A percentile compares a stretch with the other conserved stretches of the same genome.
Conservation (phyloP, 1,140 invertebrate genomes). For the Calosoma granatense region DNA sequence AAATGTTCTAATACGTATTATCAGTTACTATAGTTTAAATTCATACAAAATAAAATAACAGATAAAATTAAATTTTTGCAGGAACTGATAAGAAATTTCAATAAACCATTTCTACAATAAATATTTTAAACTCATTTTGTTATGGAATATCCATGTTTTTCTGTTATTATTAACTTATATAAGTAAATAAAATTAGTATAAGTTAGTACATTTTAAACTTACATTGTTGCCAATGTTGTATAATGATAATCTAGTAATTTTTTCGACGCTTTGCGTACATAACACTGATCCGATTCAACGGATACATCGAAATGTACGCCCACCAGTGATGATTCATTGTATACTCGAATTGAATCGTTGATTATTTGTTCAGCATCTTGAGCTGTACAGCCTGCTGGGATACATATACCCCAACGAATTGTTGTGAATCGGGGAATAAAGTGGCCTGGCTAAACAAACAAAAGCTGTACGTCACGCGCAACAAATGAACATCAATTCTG, state of each 20-base stretch:
- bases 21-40: too few species aligned
- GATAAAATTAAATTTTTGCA: too few species aligned
- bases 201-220: too few species aligned
- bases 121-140: too few species aligned
- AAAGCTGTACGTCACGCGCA: background rate
- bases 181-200: too few species aligned
- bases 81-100: too few species aligned
- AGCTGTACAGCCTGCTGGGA: slow-evolving; percentile 45
- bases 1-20: too few species aligned
- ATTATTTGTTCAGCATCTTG: slow-evolving; percentile 44
- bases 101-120: too few species aligned
- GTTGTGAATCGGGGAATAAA: slow-evolving; percentile 48
- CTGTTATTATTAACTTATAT: too few species aligned
- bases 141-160: too few species aligned
- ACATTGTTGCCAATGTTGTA: slow-evolving; percentile 11
- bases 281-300: slow-evolving; percentile 48
- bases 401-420: slow-evolving; percentile 50
- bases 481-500: too few species aligned
- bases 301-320: slow-evolving; percentile 45
- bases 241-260: slow-evolving; percentile 11
- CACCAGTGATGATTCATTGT: slow-evolving; percentile 39
- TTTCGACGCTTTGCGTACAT: slow-evolving; percentile 35
- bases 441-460: slow-evolving; percentile 46
- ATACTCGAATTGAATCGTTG: slow-evolving; percentile 41
- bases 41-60: too few species aligned